Evolutionary conservation across 2,113 vertebrate genomes (phyloP).

Genomic region (Oostethus manadensis): DNA sequence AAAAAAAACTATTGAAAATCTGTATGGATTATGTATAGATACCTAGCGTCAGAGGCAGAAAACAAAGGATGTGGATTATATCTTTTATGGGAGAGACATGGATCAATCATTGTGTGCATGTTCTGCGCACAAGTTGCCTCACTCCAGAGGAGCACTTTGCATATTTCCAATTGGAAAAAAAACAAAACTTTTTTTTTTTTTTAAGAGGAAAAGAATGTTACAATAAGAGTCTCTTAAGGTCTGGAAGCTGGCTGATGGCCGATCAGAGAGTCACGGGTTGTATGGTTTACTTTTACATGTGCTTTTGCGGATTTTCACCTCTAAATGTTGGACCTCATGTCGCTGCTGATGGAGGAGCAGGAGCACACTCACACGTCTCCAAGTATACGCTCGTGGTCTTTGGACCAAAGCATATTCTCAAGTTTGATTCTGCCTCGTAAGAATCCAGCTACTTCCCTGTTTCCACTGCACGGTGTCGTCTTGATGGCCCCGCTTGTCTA

Average conservation of each 20-base stretch:
- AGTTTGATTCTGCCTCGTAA: neutral
- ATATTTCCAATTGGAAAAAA: constrained; percentile 55
- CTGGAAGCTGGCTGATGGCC: constrained; percentile 31
- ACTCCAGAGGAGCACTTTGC: constrained; percentile 73
- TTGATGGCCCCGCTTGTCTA: neutral
- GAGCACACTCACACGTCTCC: neutral
- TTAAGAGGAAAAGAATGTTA: constrained; percentile 51
- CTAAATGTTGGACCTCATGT: constrained; percentile 21
- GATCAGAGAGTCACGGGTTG: constrained; percentile 13
- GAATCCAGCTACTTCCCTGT: neutral
- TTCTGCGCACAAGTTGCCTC: constrained; percentile 63
- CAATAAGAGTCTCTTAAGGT: constrained; percentile 38
- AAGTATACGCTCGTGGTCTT: neutral
- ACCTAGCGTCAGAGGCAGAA: constrained; percentile 57
- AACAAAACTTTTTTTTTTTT: constrained; percentile 3
- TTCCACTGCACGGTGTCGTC: neutral
- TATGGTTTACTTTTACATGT: constrained; percentile 5
- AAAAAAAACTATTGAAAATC: constrained; percentile 64
- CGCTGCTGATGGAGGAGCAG: neutral
- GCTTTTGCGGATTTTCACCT: constrained; percentile 15
- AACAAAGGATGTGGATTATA: constrained; percentile 62
- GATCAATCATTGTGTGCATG: constrained; percentile 73
- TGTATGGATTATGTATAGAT: constrained; percentile 71
- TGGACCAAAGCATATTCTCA: neutral
- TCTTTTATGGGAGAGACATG: constrained; percentile 68